phyloP scores from a whole-genome alignment of 2,797 vertebrate genomes.

The Rhincodon typus region DNA sequence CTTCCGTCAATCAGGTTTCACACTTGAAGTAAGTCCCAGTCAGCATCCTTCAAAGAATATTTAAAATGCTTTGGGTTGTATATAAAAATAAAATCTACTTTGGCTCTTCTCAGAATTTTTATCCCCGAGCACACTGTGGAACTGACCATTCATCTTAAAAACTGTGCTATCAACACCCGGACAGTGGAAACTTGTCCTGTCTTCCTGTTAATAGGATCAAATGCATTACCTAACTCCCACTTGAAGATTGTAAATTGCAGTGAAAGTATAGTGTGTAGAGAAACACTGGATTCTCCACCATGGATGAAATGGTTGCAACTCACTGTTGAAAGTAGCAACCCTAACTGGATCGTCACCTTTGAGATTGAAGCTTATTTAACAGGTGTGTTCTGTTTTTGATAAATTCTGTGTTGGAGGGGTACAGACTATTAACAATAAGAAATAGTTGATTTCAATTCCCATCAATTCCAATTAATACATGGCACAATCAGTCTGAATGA shows the following conservation, averaged over 20 bases:
- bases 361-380: constrained; percentile 62
- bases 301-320: constrained; percentile 83
- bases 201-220: constrained; percentile 66
- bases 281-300: constrained; percentile 64
- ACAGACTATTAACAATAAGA: background rate
- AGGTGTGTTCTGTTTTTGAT: constrained; percentile 57
- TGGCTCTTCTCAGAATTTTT: constrained; percentile 62
- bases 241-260: constrained; percentile 65
- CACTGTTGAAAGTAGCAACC: constrained; percentile 58
- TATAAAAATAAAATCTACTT: background rate
- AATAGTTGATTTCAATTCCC: background rate
- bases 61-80: accelerated
- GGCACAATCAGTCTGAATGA: background rate
- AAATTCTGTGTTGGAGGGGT: background rate
- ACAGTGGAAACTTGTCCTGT: constrained; percentile 54
- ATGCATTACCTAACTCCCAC: constrained; percentile 57
- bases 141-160: constrained; percentile 62
- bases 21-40: constrained; percentile 69
- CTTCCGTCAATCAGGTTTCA: constrained; percentile 55
- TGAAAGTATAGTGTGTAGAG: constrained; percentile 53
- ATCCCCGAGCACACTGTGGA: constrained; percentile 70
- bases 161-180: constrained; percentile 52
- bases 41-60: background rate
- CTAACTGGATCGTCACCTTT: constrained; percentile 57
- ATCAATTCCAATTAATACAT: background rate